Evolutionary conservation across 1,140 invertebrate genomes (phyloP).

Genomic region (Drosophila arawakana): DNA sequence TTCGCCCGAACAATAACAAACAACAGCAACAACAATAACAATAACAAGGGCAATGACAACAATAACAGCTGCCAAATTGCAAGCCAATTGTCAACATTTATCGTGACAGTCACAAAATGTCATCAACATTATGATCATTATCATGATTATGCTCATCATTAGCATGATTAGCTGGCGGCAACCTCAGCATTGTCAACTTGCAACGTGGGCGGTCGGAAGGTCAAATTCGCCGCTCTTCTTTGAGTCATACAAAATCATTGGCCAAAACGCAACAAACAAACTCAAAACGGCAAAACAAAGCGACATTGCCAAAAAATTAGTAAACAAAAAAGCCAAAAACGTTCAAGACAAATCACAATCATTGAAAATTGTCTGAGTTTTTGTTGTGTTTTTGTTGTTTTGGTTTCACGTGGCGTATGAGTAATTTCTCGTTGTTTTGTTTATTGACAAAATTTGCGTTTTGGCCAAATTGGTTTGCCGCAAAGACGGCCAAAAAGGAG

Average conservation of each 20-base stretch:
- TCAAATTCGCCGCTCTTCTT: conserved; percentile 41
- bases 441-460: conserved; percentile 62
- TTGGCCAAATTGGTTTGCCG: conserved; percentile 47
- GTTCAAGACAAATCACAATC: conserved; percentile 26
- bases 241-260: conserved; percentile 7
- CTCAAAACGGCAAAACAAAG: conserved; percentile 11
- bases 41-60: conserved; percentile 36
- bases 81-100: conserved; percentile 51
- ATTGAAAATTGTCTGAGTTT: conserved; percentile 30
- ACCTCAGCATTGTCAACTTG: conserved; percentile 33
- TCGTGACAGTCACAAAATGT: conserved; percentile 47
- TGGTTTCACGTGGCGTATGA: conserved; percentile 65
- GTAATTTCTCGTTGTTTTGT: conserved; percentile 63
- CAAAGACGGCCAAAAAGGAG: conserved; percentile 11
- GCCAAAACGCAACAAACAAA: conserved; percentile 10
- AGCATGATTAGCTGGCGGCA: conserved; percentile 39
- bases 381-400: conserved; percentile 11
- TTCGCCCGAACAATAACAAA: conserved; percentile 39
- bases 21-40: conserved; percentile 28
- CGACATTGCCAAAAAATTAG: conserved; percentile 11
- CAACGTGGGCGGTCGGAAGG: conserved; percentile 57
- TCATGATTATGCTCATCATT: conserved; percentile 34
- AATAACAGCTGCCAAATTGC: conserved; percentile 53
- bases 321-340: conserved; percentile 2
- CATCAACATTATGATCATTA: conserved; percentile 28